Percentiles rank a stretch among this genome's conserved stretches.
Evolutionary conservation across 2,888 invertebrate genomes (phyloP).

Genomic region (Thecophora atra): DNA sequence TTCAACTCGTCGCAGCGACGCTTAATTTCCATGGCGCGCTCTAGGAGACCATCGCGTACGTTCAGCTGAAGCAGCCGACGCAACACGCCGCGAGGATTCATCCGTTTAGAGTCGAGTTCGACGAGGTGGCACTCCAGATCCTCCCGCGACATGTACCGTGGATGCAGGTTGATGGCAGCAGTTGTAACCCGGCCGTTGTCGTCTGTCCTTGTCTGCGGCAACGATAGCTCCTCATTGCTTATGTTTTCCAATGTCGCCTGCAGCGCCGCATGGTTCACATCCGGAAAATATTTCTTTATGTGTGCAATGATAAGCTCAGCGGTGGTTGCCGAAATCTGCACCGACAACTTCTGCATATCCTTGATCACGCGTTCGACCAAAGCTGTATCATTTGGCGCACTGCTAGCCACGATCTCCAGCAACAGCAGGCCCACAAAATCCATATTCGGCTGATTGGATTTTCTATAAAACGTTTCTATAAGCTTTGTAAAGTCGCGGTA

Average conservation of each 20-base stretch:
- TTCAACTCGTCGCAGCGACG: conserved; percentile 68
- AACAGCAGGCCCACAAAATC: conserved; percentile 72
- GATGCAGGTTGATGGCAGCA: conserved; percentile 67
- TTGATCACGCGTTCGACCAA: conserved; percentile 66
- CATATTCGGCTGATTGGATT: conserved; percentile 65
- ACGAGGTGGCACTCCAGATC: conserved; percentile 72
- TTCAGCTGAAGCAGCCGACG: conserved; percentile 71
- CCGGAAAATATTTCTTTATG: conserved; percentile 27
- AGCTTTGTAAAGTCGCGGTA: conserved; percentile 67
- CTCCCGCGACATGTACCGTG: conserved; percentile 72
- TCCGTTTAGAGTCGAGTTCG: conserved; percentile 73
- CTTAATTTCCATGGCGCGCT: conserved; percentile 69
- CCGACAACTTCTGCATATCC: conserved; percentile 60
- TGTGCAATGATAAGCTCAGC: conserved; percentile 25
- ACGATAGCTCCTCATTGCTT: conserved; percentile 63
- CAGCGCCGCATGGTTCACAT: conserved; percentile 51
- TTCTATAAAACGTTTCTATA: conserved; percentile 67
- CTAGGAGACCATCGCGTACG: conserved; percentile 69
- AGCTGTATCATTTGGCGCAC: conserved; percentile 62
- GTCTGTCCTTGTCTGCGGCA: conserved; percentile 46
- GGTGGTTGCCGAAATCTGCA: conserved; percentile 67
- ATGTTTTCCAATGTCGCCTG: conserved; percentile 61
- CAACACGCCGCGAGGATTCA: conserved; percentile 75
- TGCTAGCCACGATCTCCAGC: conserved; percentile 66
- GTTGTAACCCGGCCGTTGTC: conserved; percentile 56